These are phyloP conservation scores for Noturus placidus DNA, from an alignment of 2,113 vertebrate genomes.

Conservation along the genomic window DNA sequence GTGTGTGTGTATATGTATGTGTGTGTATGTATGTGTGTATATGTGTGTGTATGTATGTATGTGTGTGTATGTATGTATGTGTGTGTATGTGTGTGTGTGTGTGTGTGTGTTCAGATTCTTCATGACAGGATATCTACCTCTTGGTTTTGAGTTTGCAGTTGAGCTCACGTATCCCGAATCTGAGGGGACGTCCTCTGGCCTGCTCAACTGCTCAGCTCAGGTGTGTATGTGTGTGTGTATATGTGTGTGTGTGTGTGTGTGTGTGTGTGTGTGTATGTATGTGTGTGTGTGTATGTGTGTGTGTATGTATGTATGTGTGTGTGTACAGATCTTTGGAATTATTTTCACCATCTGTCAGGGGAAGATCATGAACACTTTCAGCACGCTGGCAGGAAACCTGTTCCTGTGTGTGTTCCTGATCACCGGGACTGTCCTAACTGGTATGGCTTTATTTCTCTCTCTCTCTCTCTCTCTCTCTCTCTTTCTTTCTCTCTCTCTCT, in stretches of 20 bases:
- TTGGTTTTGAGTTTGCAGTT: conserved; percentile 94
- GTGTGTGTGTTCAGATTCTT: conserved; percentile 79
- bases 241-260: conserved; percentile 50
- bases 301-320: not conserved
- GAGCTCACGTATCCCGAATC: conserved; percentile 94
- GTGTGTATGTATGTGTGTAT: too few relatives aligned
- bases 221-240: conserved; percentile 61
- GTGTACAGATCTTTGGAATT: conserved; percentile 92
- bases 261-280: not conserved
- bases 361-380: conserved; percentile 82
- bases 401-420: conserved; percentile 84
- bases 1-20: too few relatives aligned
- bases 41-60: too few relatives aligned
- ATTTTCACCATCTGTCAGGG: conserved; percentile 89
- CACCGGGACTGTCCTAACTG: conserved; percentile 82
- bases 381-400: conserved; percentile 81
- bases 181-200: conserved; percentile 92
- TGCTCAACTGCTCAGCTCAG: conserved; percentile 93
- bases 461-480: too few relatives aligned
- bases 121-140: conserved; percentile 93
- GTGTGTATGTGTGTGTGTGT: conserved; percentile 8
- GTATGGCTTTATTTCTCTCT: conserved; percentile 62
- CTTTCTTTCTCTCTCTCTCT: too few relatives aligned
- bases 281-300: conserved; percentile 50
- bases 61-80: not conserved